Evolutionary conservation across 2,113 vertebrate genomes (phyloP).

Genomic region (Callocephalon fimbriatum): DNA sequence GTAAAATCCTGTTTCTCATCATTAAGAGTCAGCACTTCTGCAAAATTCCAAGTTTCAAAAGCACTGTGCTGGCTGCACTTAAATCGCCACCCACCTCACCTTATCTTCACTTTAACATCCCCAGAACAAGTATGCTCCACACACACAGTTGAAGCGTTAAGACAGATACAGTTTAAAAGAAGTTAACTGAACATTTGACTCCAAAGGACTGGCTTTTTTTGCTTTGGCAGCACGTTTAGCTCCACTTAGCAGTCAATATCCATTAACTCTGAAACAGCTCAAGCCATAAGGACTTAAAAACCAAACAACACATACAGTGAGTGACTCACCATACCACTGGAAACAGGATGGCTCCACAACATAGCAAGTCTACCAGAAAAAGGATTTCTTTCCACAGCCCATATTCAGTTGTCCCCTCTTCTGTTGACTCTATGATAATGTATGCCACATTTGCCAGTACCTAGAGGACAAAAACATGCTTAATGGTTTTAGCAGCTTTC

Average conservation of each 20-base stretch:
- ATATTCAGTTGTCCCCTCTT: conserved; percentile 87
- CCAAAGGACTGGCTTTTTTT: not conserved
- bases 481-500: not conserved
- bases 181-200: not conserved
- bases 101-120: not conserved
- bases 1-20: not conserved
- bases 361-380: conserved; percentile 87
- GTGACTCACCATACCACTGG: conserved; percentile 86
- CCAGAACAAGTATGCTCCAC: not conserved
- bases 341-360: conserved; percentile 90
- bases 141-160: not conserved
- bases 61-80: not conserved
- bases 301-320: not conserved
- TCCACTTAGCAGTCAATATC: not conserved
- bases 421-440: conserved; percentile 90
- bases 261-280: not conserved
- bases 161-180: not conserved
- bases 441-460: conserved; percentile 89
- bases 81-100: not conserved
- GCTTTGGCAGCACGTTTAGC: not conserved
- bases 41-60: not conserved
- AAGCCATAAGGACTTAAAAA: not conserved
- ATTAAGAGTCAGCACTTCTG: not conserved
- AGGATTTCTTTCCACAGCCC: conserved; percentile 88
- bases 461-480: conserved; percentile 30